These are phyloP conservation scores for Pygoscelis adeliae DNA, from an alignment of 2,113 vertebrate species.

Conservation along the genomic window DNA sequence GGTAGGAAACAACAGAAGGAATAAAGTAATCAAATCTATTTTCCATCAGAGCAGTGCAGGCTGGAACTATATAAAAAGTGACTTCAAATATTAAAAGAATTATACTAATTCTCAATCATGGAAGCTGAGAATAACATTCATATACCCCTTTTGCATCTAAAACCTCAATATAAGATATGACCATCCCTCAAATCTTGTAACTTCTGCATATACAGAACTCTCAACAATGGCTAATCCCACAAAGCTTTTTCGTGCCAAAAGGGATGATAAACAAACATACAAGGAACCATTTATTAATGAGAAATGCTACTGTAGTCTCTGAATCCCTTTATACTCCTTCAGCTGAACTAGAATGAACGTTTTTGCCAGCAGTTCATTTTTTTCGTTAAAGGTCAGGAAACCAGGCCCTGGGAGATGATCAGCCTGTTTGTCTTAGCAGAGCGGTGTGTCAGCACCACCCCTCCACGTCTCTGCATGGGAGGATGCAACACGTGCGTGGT, in stretches of 20 bases:
- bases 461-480: neutral
- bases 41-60: neutral
- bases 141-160: neutral
- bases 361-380: neutral
- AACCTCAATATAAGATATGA: neutral
- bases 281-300: conserved; percentile 18
- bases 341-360: neutral
- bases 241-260: neutral
- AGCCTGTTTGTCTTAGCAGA: conserved; percentile 5
- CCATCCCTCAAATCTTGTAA: neutral
- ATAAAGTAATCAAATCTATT: neutral
- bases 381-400: neutral
- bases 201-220: neutral
- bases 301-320: neutral
- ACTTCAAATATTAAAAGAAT: neutral
- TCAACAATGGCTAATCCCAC: neutral
- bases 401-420: conserved; percentile 9
- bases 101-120: neutral
- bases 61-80: neutral
- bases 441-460: neutral
- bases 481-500: conserved; percentile 32
- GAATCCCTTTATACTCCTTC: neutral
- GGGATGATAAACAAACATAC: neutral
- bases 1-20: neutral
- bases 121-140: neutral